Conservation (phyloP, 2,113 vertebrate genomes). For the Prionailurus viverrinus region DNA sequence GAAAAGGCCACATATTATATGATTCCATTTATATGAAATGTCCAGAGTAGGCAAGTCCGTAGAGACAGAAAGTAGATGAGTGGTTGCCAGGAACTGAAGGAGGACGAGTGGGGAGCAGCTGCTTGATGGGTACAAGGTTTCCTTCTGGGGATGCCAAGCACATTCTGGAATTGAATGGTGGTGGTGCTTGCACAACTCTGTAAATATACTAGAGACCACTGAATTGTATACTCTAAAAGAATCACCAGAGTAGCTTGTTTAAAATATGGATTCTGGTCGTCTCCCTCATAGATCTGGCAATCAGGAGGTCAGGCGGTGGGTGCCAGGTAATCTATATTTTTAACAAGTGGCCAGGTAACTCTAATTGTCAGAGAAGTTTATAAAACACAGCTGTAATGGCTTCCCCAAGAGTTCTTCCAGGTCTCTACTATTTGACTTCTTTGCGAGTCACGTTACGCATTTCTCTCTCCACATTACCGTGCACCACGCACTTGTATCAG, state of each 20-base stretch:
- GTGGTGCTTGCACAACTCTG: neutral
- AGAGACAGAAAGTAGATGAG: neutral
- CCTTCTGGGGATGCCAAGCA: neutral
- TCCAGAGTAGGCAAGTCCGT: neutral
- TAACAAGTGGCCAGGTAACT: neutral
- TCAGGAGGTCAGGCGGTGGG: neutral
- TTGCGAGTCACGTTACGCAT: neutral
- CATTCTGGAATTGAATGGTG: neutral
- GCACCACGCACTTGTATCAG: neutral
- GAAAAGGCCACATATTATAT: neutral
- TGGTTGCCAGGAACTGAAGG: neutral
- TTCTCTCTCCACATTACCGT: neutral
- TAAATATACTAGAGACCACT: conserved; percentile 18
- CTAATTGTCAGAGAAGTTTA: neutral
- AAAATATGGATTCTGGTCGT: neutral
- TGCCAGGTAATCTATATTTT: neutral
- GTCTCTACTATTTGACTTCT: neutral
- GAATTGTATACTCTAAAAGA: neutral
- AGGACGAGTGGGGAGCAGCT: neutral
- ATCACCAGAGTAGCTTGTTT: neutral
- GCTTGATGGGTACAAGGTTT: neutral
- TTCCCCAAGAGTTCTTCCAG: neutral
- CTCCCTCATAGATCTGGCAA: neutral
- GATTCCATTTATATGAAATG: neutral
- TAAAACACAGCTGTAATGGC: neutral